Evolutionary conservation across 1,140 invertebrate genomes (phyloP).

Genomic region (Zaprionus davidi): DNA sequence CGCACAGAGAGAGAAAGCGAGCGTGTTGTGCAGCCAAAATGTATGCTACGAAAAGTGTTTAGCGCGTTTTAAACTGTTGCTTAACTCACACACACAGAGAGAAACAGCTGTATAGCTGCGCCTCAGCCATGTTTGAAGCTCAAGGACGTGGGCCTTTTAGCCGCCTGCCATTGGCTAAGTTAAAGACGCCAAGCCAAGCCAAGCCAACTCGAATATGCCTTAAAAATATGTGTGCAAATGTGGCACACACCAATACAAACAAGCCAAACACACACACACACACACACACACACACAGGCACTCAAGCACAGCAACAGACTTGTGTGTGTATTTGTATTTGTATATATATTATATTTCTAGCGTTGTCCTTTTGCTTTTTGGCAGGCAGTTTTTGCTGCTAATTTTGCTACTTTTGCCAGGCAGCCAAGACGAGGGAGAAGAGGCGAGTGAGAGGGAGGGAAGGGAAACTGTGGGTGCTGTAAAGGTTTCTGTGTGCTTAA

Average conservation of each 20-base stretch:
- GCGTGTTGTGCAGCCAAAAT: constrained; percentile 23
- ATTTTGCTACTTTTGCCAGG: constrained; percentile 62
- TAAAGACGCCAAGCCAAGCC: constrained; percentile 32
- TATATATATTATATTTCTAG: background rate
- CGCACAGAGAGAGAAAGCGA: background rate
- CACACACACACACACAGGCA: constrained; percentile 12
- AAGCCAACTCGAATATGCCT: constrained; percentile 27
- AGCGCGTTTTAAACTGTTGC: constrained; percentile 49
- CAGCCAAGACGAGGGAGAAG: background rate
- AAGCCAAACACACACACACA: constrained; percentile 23
- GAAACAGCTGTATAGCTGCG: background rate
- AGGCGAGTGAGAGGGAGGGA: background rate
- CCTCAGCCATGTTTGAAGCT: constrained; percentile 57
- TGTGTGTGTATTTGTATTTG: background rate
- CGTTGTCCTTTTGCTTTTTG: constrained; percentile 30
- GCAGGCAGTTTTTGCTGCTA: constrained; percentile 60
- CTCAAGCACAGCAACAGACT: background rate
- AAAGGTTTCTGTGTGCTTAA: constrained; percentile 46
- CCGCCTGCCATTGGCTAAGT: constrained; percentile 37
- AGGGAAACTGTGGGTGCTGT: background rate
- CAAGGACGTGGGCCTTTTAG: constrained; percentile 61
- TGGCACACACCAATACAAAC: constrained; percentile 18
- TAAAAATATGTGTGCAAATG: constrained; percentile 31
- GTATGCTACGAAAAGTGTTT: constrained; percentile 43
- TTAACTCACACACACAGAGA: constrained; percentile 46